phyloP scores from a whole-genome alignment of 2,113 vertebrate species.

The Glareola pratincola region DNA sequence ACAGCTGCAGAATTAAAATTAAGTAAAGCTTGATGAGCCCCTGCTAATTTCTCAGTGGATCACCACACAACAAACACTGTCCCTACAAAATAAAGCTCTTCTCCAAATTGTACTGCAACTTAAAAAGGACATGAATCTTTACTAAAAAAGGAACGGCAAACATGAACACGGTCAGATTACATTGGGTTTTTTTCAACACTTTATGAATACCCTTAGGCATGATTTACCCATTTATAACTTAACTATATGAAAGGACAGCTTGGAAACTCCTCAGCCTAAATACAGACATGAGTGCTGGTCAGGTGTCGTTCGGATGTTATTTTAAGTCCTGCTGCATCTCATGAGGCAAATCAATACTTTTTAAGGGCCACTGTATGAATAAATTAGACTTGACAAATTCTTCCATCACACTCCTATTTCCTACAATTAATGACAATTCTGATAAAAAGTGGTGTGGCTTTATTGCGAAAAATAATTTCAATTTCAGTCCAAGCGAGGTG shows the following conservation, averaged over 20 bases:
- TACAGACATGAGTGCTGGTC: neutral
- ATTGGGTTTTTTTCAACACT: neutral
- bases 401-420: neutral
- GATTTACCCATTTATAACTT: neutral
- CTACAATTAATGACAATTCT: constrained; percentile 10
- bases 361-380: neutral
- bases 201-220: neutral
- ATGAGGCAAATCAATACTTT: neutral
- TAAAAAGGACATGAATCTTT: neutral
- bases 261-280: neutral
- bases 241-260: neutral
- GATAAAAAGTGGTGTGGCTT: neutral
- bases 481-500: neutral
- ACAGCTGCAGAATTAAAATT: neutral
- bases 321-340: neutral
- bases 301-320: neutral
- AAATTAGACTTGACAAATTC: constrained; percentile 3
- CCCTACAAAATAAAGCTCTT: neutral
- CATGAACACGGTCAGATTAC: neutral
- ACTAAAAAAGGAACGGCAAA: neutral
- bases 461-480: constrained; percentile 15
- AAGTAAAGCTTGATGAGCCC: neutral
- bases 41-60: neutral
- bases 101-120: neutral
- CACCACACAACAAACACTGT: neutral